These are phyloP conservation scores for Amphimallon solstitiale DNA, from an alignment of 2,888 invertebrate species.

Conservation along the genomic window DNA sequence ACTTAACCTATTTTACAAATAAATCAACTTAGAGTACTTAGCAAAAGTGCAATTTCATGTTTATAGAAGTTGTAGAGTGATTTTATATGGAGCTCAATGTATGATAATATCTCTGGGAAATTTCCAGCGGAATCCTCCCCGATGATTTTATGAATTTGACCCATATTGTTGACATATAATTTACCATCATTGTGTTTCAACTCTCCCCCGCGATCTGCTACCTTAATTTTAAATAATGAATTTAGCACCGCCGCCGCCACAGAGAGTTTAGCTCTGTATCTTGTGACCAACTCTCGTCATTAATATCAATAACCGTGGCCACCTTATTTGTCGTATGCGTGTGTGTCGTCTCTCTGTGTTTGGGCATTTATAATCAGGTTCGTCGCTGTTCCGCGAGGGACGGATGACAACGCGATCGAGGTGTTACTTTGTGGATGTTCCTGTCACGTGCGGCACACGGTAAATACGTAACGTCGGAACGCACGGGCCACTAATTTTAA, in stretches of 20 bases:
- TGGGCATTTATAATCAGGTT: no score
- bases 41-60: no score
- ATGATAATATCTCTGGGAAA: no score
- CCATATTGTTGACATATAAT: no score
- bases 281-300: slow-evolving; percentile 35
- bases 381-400: no score
- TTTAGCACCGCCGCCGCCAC: neutral
- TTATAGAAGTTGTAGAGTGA: no score
- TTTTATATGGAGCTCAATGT: no score
- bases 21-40: no score
- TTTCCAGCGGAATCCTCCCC: no score
- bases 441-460: neutral
- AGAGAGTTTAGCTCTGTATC: slow-evolving; percentile 29
- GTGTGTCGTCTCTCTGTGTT: neutral
- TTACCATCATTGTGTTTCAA: no score
- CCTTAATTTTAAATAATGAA: slow-evolving; percentile 38
- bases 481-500: slow-evolving; percentile 49
- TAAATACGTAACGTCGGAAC: neutral
- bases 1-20: no score
- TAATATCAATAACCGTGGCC: slow-evolving; percentile 36
- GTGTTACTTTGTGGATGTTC: neutral
- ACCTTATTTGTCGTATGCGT: neutral
- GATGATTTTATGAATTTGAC: no score
- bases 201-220: neutral
- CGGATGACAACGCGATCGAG: neutral